These are phyloP conservation scores for Poecilia picta DNA, from an alignment of 2,797 vertebrate genomes.

Conservation along the genomic window DNA sequence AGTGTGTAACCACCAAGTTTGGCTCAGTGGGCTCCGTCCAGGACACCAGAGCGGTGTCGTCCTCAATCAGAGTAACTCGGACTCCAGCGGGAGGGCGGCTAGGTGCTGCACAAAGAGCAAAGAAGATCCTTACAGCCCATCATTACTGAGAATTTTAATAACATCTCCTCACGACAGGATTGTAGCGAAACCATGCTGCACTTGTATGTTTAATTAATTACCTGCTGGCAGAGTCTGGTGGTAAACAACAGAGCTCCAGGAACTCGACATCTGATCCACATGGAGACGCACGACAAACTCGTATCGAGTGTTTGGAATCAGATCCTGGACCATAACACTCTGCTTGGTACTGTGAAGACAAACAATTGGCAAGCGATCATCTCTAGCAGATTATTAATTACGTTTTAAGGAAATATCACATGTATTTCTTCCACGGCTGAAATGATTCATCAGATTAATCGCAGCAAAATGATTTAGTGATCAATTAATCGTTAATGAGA, in stretches of 20 bases:
- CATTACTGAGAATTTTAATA: neutral
- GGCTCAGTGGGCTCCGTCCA: conserved; percentile 91
- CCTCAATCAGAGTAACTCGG: conserved; percentile 92
- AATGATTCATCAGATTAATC: too few relatives aligned
- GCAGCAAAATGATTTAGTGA: too few relatives aligned
- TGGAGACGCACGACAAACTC: conserved; percentile 96
- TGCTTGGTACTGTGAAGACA: conserved; percentile 85
- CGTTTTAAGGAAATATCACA: neutral
- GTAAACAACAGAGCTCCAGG: conserved; percentile 93
- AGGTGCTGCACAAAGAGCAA: conserved; percentile 81
- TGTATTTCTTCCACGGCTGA: neutral
- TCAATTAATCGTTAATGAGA: too few relatives aligned
- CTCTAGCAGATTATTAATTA: neutral
- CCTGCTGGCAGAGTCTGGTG: conserved; percentile 91
- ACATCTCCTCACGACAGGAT: neutral
- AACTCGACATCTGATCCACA: conserved; percentile 92
- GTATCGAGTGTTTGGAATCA: conserved; percentile 91
- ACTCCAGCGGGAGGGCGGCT: conserved; percentile 88
- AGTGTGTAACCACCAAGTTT: conserved; percentile 86
- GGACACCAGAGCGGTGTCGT: conserved; percentile 93
- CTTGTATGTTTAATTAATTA: conserved; percentile 59
- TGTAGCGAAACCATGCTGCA: neutral
- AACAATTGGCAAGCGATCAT: neutral
- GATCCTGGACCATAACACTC: conserved; percentile 84
- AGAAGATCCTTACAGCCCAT: neutral